Evolutionary conservation across 2,113 vertebrate genomes (phyloP), one percentile per base, ranked within the genome.

Genomic region (Tautogolabrus adspersus): DNA sequence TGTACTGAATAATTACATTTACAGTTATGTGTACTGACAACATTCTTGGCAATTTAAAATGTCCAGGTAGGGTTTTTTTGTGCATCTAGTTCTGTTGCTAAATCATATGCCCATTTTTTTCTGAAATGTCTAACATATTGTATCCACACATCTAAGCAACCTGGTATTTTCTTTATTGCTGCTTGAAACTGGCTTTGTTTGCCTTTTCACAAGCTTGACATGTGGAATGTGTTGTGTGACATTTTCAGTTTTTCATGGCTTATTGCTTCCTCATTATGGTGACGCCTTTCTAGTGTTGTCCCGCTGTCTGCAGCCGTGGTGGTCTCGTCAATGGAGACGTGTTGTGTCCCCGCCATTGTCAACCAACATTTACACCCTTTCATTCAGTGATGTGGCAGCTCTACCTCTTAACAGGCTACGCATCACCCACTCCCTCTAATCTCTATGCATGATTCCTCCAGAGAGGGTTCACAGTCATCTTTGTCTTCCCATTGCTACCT

Each of bases 161-260:
- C 44, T 44, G 54, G 8, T 52, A 19, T 67, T 65, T 67, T 68
- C 16, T 65, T 75, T 57, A 59, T 65, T 64, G 73, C 56, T 26
- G 52, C 0, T 9, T 75, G 75, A 79, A 66, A 52, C 77, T 51
- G 59, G 56, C 60, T 83, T 91, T 88, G 75, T 88, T 51, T 51
- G 65, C 72, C 12, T 65, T 51, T 56, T 49, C 10, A 5, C 49
- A 10, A 81, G 38, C 62, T 65, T 85, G 89, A 88, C 72, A 2
- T 65, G 77, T 72, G 85, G 88, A 92, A 91, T 91, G 88, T 66
- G 40, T 72, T 38, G 54, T 60, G 83, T 87, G 79, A 85, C 79
- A 78, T 72, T 26, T 75, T 51, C 68, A 66, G 38, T 73, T 89
- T 69, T 84, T 81, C 68, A 56, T 30, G 51, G 61, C 83, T 68